Evolutionary conservation across 2,797 vertebrate genomes (phyloP).

Genomic region (Benthosema pterotum): DNA sequence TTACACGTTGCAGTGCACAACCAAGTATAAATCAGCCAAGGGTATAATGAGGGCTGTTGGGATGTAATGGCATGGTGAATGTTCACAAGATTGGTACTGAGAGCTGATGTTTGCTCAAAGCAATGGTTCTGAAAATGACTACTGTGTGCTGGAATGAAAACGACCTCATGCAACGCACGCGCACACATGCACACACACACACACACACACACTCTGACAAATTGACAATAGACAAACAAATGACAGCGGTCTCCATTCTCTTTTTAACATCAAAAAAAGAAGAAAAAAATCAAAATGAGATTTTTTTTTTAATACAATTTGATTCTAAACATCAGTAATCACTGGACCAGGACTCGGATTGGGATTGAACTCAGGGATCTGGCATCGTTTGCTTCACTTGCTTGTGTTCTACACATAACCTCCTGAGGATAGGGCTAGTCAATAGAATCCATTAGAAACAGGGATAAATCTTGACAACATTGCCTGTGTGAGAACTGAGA

Average conservation of each 20-base stretch:
- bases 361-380: too few species aligned
- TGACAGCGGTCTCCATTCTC: too few species aligned
- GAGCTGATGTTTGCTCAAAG: constrained; percentile 34
- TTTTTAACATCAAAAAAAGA: too few species aligned
- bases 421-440: neutral
- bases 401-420: neutral
- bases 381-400: too few species aligned
- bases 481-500: neutral
- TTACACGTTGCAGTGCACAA: too few species aligned
- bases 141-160: constrained; percentile 5
- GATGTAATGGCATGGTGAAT: constrained; percentile 64
- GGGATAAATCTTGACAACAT: neutral
- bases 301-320: too few species aligned
- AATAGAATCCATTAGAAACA: neutral
- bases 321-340: too few species aligned
- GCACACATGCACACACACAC: constrained; percentile 6
- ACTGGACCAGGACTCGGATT: too few species aligned
- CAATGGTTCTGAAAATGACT: constrained; percentile 53
- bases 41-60: constrained; percentile 51
- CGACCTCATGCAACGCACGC: constrained; percentile 4
- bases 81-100: constrained; percentile 38
- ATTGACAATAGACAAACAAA: too few species aligned
- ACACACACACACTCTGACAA: too few species aligned
- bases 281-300: too few species aligned
- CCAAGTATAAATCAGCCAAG: too few species aligned